These are phyloP conservation scores for Butastur rufipennis DNA, from an alignment of 2,113 vertebrate genomes.

Conservation along the genomic window DNA sequence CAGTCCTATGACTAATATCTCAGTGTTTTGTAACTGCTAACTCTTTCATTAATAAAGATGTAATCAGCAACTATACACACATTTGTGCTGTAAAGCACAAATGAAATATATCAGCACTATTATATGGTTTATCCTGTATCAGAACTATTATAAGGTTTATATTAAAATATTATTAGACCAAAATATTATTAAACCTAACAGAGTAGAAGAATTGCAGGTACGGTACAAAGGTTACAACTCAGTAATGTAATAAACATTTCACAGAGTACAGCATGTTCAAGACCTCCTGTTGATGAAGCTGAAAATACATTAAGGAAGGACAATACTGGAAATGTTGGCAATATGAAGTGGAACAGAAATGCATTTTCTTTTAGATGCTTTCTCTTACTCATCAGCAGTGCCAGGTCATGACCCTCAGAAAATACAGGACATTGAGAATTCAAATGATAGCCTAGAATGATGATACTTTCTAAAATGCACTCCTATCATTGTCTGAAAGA, in stretches of 20 bases:
- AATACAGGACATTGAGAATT: background rate
- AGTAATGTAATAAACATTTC: background rate
- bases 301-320: background rate
- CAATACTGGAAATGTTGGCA: background rate
- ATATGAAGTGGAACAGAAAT: background rate
- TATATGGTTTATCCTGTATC: background rate
- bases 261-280: background rate
- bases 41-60: background rate
- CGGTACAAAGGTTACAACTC: background rate
- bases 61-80: background rate
- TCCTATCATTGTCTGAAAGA: background rate
- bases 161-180: background rate
- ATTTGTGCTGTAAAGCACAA: background rate
- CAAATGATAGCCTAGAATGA: background rate
- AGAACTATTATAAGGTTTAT: background rate
- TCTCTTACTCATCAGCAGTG: background rate
- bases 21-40: background rate
- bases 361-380: background rate
- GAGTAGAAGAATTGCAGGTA: background rate
- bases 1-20: background rate
- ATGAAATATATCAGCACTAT: background rate
- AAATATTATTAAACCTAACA: background rate
- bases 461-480: background rate
- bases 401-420: background rate
- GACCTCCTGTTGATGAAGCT: background rate